These are phyloP conservation scores for Tribolium madens DNA, from an alignment of 1,140 invertebrate genomes.

Conservation along the genomic window DNA sequence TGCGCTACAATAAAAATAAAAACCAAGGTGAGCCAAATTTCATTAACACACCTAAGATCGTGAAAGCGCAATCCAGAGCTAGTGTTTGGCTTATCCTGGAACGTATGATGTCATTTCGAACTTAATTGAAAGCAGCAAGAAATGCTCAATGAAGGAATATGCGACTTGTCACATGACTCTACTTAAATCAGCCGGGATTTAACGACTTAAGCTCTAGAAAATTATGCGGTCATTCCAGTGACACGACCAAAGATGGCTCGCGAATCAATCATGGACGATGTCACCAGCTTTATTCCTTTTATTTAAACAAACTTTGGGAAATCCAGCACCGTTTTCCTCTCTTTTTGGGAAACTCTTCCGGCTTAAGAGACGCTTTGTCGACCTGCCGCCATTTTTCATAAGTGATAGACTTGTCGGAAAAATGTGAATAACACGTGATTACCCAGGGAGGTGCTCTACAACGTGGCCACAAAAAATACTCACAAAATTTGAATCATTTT, in stretches of 20 bases:
- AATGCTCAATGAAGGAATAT: conserved; percentile 20
- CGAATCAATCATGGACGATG: conserved; percentile 24
- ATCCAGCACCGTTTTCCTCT: conserved; percentile 7
- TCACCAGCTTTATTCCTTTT: conserved; percentile 2
- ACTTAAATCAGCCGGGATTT: neutral
- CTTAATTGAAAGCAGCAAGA: conserved; percentile 20
- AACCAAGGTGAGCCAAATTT: conserved; percentile 6
- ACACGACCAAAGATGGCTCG: neutral
- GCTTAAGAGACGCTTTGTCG: conserved; percentile 27
- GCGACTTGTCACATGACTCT: neutral
- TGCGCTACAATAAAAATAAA: conserved; percentile 16
- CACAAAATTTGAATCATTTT: no score
- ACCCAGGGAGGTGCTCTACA: neutral
- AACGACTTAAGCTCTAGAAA: neutral
- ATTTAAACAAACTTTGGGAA: conserved; percentile 25
- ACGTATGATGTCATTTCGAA: neutral
- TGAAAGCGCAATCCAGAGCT: conserved; percentile 4
- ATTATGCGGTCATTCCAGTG: conserved; percentile 2
- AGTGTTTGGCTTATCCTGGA: conserved; percentile 20
- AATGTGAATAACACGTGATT: conserved; percentile 41
- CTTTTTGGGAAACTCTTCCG: conserved; percentile 16
- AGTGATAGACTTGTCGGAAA: conserved; percentile 32
- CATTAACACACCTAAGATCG: conserved; percentile 6
- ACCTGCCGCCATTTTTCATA: conserved; percentile 19
- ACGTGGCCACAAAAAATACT: no score